A percentile compares a stretch with the other conserved stretches of the same genome.
Evolutionary conservation across 2,888 invertebrate species (phyloP).

Genomic region (Meandrusa payeni): DNA sequence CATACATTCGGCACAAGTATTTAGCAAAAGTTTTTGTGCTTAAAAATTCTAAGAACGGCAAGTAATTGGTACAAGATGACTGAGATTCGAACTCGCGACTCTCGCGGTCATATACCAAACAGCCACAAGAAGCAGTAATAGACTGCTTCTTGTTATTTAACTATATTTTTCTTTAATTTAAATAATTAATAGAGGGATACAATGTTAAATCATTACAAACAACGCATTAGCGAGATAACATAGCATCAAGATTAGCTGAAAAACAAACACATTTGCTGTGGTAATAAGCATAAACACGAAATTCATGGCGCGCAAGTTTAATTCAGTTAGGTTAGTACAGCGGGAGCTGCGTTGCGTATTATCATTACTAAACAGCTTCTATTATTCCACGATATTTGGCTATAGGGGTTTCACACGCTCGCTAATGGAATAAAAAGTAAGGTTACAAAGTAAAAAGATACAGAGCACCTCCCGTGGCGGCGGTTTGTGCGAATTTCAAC

Average conservation of each 20-base stretch:
- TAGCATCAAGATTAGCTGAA: constrained; percentile 41
- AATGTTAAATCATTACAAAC: too few species aligned
- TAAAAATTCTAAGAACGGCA: too few species aligned
- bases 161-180: too few species aligned
- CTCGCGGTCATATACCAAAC: too few species aligned
- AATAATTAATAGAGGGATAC: too few species aligned
- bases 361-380: constrained; percentile 79
- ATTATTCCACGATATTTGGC: constrained; percentile 79
- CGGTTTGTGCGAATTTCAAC: constrained; percentile 76
- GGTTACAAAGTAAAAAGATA: constrained; percentile 80
- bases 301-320: constrained; percentile 61
- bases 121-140: too few species aligned
- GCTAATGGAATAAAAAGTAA: constrained; percentile 81
- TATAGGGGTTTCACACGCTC: constrained; percentile 75
- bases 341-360: constrained; percentile 66
- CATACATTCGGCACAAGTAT: too few species aligned
- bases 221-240: too few species aligned
- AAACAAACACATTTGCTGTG: constrained; percentile 47
- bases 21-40: too few species aligned
- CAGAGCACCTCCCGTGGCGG: constrained; percentile 74
- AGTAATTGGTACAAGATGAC: too few species aligned
- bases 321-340: constrained; percentile 66
- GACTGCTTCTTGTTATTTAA: too few species aligned
- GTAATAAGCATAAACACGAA: constrained; percentile 59
- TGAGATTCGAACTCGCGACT: too few species aligned